A percentile compares a stretch with the other conserved stretches of the same genome.
These are phyloP conservation scores for Hyphantria cunea DNA, from an alignment of 1,140 invertebrate species.

Conservation along the genomic window DNA sequence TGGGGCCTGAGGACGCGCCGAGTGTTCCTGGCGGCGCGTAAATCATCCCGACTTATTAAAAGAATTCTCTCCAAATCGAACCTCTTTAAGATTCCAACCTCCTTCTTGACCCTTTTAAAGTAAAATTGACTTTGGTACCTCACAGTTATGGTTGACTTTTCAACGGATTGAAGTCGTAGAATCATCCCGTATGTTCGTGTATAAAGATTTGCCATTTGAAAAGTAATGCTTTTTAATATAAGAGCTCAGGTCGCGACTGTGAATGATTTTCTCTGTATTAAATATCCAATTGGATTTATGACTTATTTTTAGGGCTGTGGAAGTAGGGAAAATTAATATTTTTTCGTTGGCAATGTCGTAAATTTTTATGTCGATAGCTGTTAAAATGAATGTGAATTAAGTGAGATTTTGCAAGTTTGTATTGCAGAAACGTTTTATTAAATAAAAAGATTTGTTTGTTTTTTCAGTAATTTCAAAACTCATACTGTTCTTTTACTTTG, in stretches of 20 bases:
- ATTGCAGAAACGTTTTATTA: not conserved
- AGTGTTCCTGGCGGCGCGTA: conserved; percentile 42
- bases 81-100: conserved; percentile 37
- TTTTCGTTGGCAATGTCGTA: conserved; percentile 19
- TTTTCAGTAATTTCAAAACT: too few species aligned
- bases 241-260: conserved; percentile 27
- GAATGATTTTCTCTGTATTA: conserved; percentile 37
- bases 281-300: conserved; percentile 30
- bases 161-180: not conserved
- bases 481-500: too few species aligned
- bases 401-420: not conserved
- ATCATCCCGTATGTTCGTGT: conserved; percentile 25
- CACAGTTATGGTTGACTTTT: not conserved
- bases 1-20: conserved; percentile 26
- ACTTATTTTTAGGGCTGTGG: conserved; percentile 26
- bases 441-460: too few species aligned
- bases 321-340: conserved; percentile 19
- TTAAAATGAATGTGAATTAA: conserved; percentile 19
- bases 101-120: not conserved
- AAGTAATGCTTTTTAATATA: conserved; percentile 39
- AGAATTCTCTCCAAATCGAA: conserved; percentile 44
- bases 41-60: conserved; percentile 49
- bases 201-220: conserved; percentile 32
- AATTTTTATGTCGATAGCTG: conserved; percentile 27
- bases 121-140: conserved; percentile 10